phyloP scores from a whole-genome alignment of 2,797 vertebrate genomes.

The Rhinatrema bivittatum region DNA sequence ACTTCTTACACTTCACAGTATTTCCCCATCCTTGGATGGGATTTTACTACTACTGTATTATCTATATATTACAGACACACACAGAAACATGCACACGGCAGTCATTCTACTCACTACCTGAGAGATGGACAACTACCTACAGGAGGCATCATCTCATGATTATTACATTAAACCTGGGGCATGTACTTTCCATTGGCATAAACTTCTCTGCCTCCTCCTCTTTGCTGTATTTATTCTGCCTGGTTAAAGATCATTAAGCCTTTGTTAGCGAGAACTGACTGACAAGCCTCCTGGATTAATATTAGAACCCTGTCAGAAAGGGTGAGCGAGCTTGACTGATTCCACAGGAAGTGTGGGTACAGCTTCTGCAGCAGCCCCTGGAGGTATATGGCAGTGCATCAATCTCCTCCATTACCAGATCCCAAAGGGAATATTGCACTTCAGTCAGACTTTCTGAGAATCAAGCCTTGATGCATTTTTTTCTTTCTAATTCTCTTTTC shows the following conservation, averaged over 20 bases:
- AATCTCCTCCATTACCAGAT: conserved; percentile 38
- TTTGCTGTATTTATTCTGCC: conserved; percentile 33
- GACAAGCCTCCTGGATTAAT: conserved; percentile 58
- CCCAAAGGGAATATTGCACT: conserved; percentile 38
- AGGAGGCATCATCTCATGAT: too few relatives aligned
- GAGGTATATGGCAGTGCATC: conserved; percentile 43
- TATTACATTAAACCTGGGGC: too few relatives aligned
- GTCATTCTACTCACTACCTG: too few relatives aligned
- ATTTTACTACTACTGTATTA: too few relatives aligned
- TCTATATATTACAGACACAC: too few relatives aligned
- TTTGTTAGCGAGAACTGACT: conserved; percentile 41
- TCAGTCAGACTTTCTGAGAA: conserved; percentile 29
- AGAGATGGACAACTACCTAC: too few relatives aligned
- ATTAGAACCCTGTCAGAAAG: conserved; percentile 56
- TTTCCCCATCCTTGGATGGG: too few relatives aligned
- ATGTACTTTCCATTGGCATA: too few relatives aligned
- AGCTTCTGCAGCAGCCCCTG: conserved; percentile 43
- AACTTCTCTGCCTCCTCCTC: conserved; percentile 17
- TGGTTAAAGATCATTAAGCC: conserved; percentile 52
- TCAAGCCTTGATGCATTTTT: too few relatives aligned
- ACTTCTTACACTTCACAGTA: too few relatives aligned
- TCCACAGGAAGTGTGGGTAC: conserved; percentile 50
- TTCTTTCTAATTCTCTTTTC: too few relatives aligned
- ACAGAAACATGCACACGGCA: too few relatives aligned
- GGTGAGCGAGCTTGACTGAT: conserved; percentile 55